Evolutionary conservation across 35 echinoderm and acorn worm genomes (phyloP), one percentile per base, ranked within the genome.

Genomic region (Lytechinus variegatus): DNA sequence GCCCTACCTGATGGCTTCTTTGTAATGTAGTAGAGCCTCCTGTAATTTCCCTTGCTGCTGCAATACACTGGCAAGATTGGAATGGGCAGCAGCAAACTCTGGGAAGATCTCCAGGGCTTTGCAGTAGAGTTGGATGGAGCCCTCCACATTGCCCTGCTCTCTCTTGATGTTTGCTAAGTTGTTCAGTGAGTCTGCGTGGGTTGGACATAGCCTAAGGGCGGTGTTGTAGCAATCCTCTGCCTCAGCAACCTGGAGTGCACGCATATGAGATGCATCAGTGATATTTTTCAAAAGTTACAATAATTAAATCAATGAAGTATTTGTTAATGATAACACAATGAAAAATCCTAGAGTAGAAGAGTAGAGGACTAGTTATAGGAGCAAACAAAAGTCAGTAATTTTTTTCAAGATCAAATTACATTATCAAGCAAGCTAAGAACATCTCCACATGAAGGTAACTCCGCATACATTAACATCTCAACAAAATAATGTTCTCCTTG

Each of bases 161-260:
- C 98, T 95, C 94, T 99, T 99, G 92, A 99, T 99, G 87, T 99
- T 99, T 29, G 98, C 98, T 60, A 99, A 55, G 95, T 99, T 99
- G 91, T 99, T 99, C 52, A 99, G 97, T 21, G 98, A 99, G 95
- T 99, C 98, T 19, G 98, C 98, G 61, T 99, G 98, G 3, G 98
- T 99, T 28, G 98, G 98, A 93, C 97, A 98, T 19, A 99, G 97
- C 28, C 86, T 72, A 5, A 99, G 95, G 3, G 98, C 98, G 5
- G 97, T 98, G 96, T 99, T 99, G 98, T 99, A 99, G 87, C 97
- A 99, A 61, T 99, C 98, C 89, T 99, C 98, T 52, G 98, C 98
- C 28, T 99, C 98, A 72, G 95, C 60, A 5, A 99, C 98, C 96
- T 98, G 71, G 56, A 5, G 21, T 79, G 21, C 4, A n/a, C 0